phyloP scores from a whole-genome alignment of 1,140 invertebrate species.

The Metopolophium dirhodum region DNA sequence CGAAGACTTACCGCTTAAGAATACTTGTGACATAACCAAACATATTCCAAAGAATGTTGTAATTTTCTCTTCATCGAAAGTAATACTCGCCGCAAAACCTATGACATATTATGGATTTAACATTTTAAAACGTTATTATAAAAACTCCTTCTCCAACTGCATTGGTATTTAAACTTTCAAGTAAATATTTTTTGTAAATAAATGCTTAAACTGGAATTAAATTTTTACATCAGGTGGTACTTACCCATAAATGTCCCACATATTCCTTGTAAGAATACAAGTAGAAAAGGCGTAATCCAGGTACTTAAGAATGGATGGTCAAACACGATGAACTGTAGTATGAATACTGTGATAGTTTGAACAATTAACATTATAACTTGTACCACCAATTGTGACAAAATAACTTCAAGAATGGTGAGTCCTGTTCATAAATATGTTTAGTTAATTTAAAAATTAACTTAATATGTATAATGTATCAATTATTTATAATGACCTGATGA shows the following conservation, averaged over 20 bases:
- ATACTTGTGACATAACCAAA: constrained; percentile 42
- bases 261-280: constrained; percentile 67
- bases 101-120: constrained; percentile 61
- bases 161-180: not conserved
- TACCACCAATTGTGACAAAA: constrained; percentile 81
- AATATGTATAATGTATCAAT: not conserved
- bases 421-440: constrained; percentile 64
- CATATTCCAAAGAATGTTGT: constrained; percentile 32
- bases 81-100: constrained; percentile 44
- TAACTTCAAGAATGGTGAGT: constrained; percentile 81
- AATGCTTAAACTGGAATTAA: not conserved
- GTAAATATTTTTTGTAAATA: not conserved
- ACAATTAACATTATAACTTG: constrained; percentile 78
- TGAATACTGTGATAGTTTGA: constrained; percentile 78
- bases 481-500: constrained; percentile 58
- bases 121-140: not conserved
- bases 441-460: not conserved
- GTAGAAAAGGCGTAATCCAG: constrained; percentile 63
- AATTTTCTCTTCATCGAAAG: constrained; percentile 24
- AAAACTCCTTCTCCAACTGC: not conserved
- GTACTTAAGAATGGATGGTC: constrained; percentile 66
- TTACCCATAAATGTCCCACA: constrained; percentile 66
- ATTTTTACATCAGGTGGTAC: not conserved
- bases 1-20: constrained; percentile 35
- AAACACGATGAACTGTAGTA: constrained; percentile 71